Evolutionary conservation across 2,888 invertebrate genomes (phyloP).

Genomic region (Euplexia lucipara): DNA sequence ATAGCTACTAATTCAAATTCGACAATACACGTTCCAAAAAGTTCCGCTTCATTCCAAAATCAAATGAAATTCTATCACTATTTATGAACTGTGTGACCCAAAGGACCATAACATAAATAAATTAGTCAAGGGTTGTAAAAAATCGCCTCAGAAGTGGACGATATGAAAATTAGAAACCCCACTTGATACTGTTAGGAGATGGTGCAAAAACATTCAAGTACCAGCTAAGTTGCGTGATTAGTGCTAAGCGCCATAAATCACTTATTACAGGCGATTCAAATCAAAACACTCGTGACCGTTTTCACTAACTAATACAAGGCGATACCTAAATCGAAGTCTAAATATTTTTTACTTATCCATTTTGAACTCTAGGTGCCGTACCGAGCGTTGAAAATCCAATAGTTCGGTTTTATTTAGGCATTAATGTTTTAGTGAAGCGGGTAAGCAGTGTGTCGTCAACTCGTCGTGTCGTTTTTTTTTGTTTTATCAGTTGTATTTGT

Average conservation of each 20-base stretch:
- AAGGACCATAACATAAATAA: constrained; percentile 29
- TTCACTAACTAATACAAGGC: too few species aligned
- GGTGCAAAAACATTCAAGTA: constrained; percentile 42
- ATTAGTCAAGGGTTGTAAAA: constrained; percentile 48
- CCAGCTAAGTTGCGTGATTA: constrained; percentile 42
- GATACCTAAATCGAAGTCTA: too few species aligned
- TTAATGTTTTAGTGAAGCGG: too few species aligned
- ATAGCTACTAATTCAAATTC: background rate
- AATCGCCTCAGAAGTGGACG: constrained; percentile 12
- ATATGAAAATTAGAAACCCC: constrained; percentile 23
- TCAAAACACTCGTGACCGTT: constrained; percentile 18
- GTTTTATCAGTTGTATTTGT: background rate
- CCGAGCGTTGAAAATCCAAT: too few species aligned
- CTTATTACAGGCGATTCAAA: constrained; percentile 22
- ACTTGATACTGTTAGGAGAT: constrained; percentile 35
- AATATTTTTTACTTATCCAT: too few species aligned
- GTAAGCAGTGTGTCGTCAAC: too few species aligned
- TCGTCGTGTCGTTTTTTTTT: constrained; percentile 33
- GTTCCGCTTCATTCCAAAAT: constrained; percentile 6
- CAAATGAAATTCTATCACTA: constrained; percentile 7
- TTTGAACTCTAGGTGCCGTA: too few species aligned
- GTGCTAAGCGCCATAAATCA: constrained; percentile 33
- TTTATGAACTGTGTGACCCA: background rate
- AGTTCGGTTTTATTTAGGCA: too few species aligned
- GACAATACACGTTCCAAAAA: constrained; percentile 6